These are phyloP conservation scores for Hippasteria phrygiana DNA, from an alignment of 53 echinoderm and acorn worm species.

Conservation along the genomic window DNA sequence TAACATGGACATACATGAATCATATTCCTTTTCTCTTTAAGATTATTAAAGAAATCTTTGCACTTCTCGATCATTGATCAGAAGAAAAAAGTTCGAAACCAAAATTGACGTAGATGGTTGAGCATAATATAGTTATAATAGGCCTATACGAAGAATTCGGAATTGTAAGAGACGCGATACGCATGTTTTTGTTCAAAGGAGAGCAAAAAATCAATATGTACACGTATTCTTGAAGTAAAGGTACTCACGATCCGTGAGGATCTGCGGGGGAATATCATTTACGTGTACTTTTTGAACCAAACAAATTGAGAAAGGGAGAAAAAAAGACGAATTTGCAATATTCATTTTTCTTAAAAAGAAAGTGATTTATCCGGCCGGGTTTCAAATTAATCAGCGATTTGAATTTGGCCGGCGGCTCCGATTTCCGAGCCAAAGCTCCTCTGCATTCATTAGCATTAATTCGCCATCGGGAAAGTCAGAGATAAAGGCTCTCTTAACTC, in stretches of 20 bases:
- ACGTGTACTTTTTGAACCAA: background rate
- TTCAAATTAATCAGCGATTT: constrained; percentile 55
- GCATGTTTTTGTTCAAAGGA: background rate
- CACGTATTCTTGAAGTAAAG: background rate
- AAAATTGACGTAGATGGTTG: background rate
- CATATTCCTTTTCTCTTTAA: too few relatives aligned
- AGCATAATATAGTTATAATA: background rate
- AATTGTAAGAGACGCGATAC: background rate
- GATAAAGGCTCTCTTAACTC: background rate
- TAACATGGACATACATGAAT: too few relatives aligned
- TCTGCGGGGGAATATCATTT: background rate
- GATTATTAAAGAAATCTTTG: too few relatives aligned
- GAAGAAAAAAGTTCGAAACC: background rate
- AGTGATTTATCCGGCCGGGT: constrained; percentile 1
- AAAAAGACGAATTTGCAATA: constrained; percentile 14
- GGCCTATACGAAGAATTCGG: background rate
- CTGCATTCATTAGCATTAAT: constrained; percentile 26
- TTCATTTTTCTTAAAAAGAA: background rate
- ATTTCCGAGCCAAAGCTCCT: constrained; percentile 2
- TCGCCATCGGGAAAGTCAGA: background rate
- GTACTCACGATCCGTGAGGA: background rate
- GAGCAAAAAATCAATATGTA: background rate
- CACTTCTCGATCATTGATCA: too few relatives aligned
- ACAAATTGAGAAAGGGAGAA: too few relatives aligned
- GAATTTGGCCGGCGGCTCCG: constrained; percentile 13